Conservation (phyloP, 2,888 invertebrate genomes). For the Monopis laevigella region DNA sequence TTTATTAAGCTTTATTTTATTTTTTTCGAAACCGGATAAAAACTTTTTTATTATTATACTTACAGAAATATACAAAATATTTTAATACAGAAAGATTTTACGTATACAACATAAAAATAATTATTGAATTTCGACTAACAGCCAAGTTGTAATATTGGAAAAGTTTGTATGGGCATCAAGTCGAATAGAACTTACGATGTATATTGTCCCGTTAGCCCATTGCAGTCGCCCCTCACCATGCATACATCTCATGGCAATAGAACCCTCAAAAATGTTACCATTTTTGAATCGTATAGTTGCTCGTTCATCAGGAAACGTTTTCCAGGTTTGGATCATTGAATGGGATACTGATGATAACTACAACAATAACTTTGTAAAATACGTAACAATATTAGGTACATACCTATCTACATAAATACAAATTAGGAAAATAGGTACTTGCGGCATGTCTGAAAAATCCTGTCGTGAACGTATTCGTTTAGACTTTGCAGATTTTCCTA, state of each 20-base stretch:
- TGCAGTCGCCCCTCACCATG: conserved; percentile 66
- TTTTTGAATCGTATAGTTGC: conserved; percentile 63
- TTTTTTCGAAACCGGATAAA: no score
- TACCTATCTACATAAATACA: not conserved
- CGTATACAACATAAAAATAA: no score
- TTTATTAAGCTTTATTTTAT: no score
- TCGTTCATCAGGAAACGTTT: conserved; percentile 46
- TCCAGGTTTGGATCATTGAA: conserved; percentile 32
- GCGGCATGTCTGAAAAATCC: not conserved
- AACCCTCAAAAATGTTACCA: conserved; percentile 66
- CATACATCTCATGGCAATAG: conserved; percentile 62
- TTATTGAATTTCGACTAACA: no score
- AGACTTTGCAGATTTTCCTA: conserved; percentile 29
- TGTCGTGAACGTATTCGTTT: conserved; percentile 30
- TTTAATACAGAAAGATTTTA: no score
- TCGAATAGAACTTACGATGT: conserved; percentile 39
- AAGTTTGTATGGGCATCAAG: no score
- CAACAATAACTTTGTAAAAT: not conserved
- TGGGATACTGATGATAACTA: not conserved
- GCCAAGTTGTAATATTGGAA: no score
- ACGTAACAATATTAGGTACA: not conserved
- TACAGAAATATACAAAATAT: no score
- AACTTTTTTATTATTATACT: no score
- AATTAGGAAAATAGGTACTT: not conserved
- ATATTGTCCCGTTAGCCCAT: conserved; percentile 68